Conservation (phyloP, 2,888 invertebrate species). For the Zygogramma bicolorata region DNA sequence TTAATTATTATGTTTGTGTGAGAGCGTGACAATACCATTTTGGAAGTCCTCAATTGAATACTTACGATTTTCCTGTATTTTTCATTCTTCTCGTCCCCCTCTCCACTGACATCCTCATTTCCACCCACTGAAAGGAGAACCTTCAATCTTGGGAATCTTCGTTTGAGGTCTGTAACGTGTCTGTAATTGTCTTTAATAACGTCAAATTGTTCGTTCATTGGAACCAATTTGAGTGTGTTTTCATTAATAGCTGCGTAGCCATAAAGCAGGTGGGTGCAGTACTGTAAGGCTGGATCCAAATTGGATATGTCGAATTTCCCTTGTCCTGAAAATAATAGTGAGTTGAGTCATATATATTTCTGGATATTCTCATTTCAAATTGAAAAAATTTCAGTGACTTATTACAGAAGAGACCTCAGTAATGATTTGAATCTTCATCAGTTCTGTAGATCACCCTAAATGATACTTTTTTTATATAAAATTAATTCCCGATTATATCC, state of each 20-base stretch:
- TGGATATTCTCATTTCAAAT: neutral
- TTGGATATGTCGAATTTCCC: slow-evolving; percentile 80
- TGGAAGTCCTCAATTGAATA: slow-evolving; percentile 33
- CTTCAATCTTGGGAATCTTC: slow-evolving; percentile 77
- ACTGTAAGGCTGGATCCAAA: slow-evolving; percentile 80
- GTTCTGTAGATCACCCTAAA: too few relatives aligned
- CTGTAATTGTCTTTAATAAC: slow-evolving; percentile 82
- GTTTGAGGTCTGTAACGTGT: slow-evolving; percentile 77
- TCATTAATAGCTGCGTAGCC: slow-evolving; percentile 84
- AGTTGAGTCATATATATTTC: neutral
- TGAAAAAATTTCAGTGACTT: neutral
- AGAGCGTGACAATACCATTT: neutral
- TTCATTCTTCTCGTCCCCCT: slow-evolving; percentile 67
- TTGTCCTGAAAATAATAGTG: slow-evolving; percentile 74
- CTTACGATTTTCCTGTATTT: slow-evolving; percentile 80
- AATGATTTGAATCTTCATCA: too few relatives aligned
- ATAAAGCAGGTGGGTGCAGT: slow-evolving; percentile 84
- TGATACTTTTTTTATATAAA: too few relatives aligned
- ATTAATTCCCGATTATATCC: too few relatives aligned
- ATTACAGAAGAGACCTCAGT: neutral
- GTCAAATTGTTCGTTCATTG: slow-evolving; percentile 80
- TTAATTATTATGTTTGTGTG: neutral
- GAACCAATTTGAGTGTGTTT: slow-evolving; percentile 78
- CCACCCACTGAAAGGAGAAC: slow-evolving; percentile 84
- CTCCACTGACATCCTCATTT: slow-evolving; percentile 75